A percentile compares a stretch with the other conserved stretches of the same genome.
Conservation (phyloP, 2,888 invertebrate genomes). For the Andrena bucephala region DNA sequence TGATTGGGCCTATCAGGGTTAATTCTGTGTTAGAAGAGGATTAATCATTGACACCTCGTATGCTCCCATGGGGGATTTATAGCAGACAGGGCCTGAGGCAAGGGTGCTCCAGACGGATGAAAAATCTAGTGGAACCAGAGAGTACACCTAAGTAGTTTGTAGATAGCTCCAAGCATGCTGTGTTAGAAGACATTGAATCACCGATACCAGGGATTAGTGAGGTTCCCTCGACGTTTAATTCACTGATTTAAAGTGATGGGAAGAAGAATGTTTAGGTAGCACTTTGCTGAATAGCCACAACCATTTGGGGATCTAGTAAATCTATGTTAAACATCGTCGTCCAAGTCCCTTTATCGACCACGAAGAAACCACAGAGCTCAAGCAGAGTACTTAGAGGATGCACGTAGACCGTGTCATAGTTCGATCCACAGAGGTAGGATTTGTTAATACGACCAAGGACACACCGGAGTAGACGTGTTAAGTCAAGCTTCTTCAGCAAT, state of each 20-base stretch:
- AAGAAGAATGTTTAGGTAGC: too few species aligned
- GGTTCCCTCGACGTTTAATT: not conserved
- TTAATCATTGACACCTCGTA: not conserved
- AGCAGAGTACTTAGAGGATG: not conserved
- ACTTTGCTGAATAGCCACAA: too few species aligned
- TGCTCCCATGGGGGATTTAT: not conserved
- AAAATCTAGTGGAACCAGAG: not conserved
- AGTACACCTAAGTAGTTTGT: not conserved
- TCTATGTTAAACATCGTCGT: not conserved
- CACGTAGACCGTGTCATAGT: not conserved
- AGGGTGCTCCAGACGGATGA: not conserved
- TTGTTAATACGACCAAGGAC: not conserved
- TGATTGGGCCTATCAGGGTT: constrained; percentile 50
- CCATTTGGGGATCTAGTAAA: not conserved
- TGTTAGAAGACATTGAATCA: constrained; percentile 1
- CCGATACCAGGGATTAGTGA: not conserved
- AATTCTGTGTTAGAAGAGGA: constrained; percentile 4
- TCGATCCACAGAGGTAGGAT: not conserved
- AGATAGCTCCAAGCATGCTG: not conserved
- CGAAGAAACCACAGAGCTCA: not conserved
- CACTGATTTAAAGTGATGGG: too few species aligned
- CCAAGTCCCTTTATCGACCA: not conserved
- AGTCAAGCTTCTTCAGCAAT: not conserved
- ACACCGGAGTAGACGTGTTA: not conserved
- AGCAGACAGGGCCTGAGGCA: not conserved